A percentile compares a stretch with the other conserved stretches of the same genome.
Evolutionary conservation across 2,113 vertebrate genomes (phyloP).

Genomic region (Silurus glanis): DNA sequence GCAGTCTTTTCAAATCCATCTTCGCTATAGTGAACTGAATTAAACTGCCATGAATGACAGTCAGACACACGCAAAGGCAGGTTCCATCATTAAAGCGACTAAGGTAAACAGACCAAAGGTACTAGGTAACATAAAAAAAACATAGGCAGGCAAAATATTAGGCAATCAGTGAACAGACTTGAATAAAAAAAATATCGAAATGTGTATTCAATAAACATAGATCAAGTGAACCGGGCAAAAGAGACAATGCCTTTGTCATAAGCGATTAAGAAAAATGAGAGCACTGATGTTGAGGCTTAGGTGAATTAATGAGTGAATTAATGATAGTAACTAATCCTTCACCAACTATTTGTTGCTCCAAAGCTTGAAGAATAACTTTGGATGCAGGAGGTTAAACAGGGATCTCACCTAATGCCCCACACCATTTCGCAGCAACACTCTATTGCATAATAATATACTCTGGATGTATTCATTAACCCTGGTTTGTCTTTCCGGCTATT

Average conservation of each 20-base stretch:
- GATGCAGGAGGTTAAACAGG: neutral
- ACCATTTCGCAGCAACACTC: neutral
- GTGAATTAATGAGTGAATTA: neutral
- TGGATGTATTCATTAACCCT: neutral
- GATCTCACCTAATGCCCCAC: neutral
- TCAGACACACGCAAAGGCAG: too few relatives aligned
- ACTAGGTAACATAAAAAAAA: neutral
- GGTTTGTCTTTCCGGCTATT: neutral
- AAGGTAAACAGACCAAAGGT: neutral
- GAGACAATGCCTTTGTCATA: neutral
- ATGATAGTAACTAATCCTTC: neutral
- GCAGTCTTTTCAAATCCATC: constrained; percentile 5
- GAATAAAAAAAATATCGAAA: neutral
- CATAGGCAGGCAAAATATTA: neutral
- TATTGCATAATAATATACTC: neutral
- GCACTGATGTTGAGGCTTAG: neutral
- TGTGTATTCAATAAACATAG: neutral
- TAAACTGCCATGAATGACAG: neutral
- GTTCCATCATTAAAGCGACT: neutral
- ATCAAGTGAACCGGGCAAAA: neutral
- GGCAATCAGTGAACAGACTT: neutral
- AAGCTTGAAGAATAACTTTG: neutral
- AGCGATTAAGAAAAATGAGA: neutral
- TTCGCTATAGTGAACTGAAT: neutral
- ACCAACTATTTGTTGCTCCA: neutral